Conservation (phyloP, 1,140 invertebrate genomes). For the Nomia melanderi region DNA sequence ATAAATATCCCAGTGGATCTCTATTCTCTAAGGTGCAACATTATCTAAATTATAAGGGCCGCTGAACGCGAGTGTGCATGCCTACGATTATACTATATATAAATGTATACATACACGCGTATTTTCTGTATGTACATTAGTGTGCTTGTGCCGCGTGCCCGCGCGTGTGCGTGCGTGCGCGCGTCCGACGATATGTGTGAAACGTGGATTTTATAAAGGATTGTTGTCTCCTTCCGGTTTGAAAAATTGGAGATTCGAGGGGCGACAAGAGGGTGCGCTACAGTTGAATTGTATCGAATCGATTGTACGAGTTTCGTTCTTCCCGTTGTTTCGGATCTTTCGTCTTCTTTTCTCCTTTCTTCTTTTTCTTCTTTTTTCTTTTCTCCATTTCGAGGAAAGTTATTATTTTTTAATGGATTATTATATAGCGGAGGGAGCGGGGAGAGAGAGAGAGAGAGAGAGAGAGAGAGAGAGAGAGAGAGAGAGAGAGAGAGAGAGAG, state of each 20-base stretch:
- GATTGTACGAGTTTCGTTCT: too few relatives aligned
- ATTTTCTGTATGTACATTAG: slow-evolving; percentile 53
- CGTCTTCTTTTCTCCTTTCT: too few relatives aligned
- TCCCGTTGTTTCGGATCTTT: too few relatives aligned
- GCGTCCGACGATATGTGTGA: slow-evolving; percentile 1
- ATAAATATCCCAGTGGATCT: slow-evolving; percentile 71
- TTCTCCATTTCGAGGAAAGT: too few relatives aligned
- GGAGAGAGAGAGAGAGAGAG: too few relatives aligned
- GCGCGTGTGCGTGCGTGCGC: slow-evolving; percentile 51
- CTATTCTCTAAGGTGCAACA: slow-evolving; percentile 74
- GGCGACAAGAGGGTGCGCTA: too few relatives aligned
- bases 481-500: too few relatives aligned
- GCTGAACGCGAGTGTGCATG: slow-evolving; percentile 52
- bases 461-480: too few relatives aligned
- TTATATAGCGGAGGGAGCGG: too few relatives aligned
- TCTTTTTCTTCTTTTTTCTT: too few relatives aligned
- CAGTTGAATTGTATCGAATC: too few relatives aligned
- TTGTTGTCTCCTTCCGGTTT: background rate
- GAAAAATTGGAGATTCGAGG: background rate
- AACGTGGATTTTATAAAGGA: background rate
- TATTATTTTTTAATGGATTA: background rate
- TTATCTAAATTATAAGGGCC: slow-evolving; percentile 65
- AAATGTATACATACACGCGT: slow-evolving; percentile 36
- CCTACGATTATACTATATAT: slow-evolving; percentile 55
- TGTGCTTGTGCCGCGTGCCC: slow-evolving; percentile 50